Evolutionary conservation across 92 coral and sea anemone species (phyloP).

Genomic region (Chrysogorgia sp.): DNA sequence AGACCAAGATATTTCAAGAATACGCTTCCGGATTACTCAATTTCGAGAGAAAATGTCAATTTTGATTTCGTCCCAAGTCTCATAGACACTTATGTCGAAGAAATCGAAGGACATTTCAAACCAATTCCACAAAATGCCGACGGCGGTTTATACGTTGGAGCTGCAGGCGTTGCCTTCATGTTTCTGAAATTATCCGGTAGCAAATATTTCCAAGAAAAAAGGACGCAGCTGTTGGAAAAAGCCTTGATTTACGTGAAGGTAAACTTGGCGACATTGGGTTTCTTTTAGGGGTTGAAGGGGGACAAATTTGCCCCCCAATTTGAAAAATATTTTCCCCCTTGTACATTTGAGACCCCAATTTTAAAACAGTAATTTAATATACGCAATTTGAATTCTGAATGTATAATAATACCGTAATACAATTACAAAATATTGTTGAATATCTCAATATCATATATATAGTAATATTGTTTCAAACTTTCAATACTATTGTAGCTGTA

Average conservation of each 20-base stretch:
- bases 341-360: too few species aligned
- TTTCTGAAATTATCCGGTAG: slow-evolving; percentile 71
- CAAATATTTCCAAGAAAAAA: slow-evolving; percentile 60
- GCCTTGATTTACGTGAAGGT: slow-evolving; percentile 83
- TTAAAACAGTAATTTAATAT: too few species aligned
- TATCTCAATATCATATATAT: too few species aligned
- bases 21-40: slow-evolving; percentile 12
- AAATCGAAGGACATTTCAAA: slow-evolving; percentile 67
- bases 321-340: too few species aligned
- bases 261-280: background rate
- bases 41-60: slow-evolving; percentile 35
- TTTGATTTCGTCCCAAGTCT: slow-evolving; percentile 69
- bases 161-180: slow-evolving; percentile 80
- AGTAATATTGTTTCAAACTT: too few species aligned
- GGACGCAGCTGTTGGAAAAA: slow-evolving; percentile 62
- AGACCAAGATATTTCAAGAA: slow-evolving; percentile 38
- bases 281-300: too few species aligned
- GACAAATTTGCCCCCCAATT: too few species aligned
- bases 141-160: slow-evolving; percentile 90
- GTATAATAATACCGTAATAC: too few species aligned
- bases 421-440: too few species aligned
- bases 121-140: slow-evolving; percentile 67
- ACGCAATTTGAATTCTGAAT: too few species aligned
- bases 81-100: slow-evolving; percentile 53
- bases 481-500: too few species aligned